phyloP scores from a whole-genome alignment of 2,113 vertebrate species.

The Tor tambroides region DNA sequence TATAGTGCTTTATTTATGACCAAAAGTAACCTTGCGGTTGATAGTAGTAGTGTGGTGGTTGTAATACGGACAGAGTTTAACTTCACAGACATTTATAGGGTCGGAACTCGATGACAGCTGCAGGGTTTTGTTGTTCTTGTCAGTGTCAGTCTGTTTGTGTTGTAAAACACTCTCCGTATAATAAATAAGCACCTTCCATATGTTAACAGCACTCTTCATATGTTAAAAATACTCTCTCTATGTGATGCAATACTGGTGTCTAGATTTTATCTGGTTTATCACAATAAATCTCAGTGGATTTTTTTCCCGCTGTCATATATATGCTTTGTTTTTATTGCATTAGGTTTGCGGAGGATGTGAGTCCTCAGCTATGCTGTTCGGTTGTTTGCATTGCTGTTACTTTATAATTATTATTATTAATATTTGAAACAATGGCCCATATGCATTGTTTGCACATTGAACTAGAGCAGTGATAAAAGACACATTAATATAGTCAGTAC shows the following conservation, averaged over 20 bases:
- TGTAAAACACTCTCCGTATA: background rate
- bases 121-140: constrained; percentile 43
- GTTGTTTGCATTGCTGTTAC: background rate
- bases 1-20: constrained; percentile 28
- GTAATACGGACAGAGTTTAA: background rate
- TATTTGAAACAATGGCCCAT: background rate
- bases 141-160: constrained; percentile 13
- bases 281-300: background rate
- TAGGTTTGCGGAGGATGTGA: no score
- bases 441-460: background rate
- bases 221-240: background rate
- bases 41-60: background rate
- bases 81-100: background rate
- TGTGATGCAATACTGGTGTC: background rate
- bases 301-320: background rate
- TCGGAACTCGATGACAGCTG: constrained; percentile 52
- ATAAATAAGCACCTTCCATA: background rate
- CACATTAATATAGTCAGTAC: background rate
- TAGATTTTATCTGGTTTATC: background rate
- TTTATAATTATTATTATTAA: background rate
- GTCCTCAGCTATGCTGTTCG: background rate
- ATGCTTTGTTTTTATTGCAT: constrained; percentile 1
- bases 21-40: background rate
- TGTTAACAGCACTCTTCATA: background rate
- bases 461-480: background rate